Base-by-base conservation (phyloP, 92 coral and sea anemone species). In the Parazoanthus darwini region DNA sequence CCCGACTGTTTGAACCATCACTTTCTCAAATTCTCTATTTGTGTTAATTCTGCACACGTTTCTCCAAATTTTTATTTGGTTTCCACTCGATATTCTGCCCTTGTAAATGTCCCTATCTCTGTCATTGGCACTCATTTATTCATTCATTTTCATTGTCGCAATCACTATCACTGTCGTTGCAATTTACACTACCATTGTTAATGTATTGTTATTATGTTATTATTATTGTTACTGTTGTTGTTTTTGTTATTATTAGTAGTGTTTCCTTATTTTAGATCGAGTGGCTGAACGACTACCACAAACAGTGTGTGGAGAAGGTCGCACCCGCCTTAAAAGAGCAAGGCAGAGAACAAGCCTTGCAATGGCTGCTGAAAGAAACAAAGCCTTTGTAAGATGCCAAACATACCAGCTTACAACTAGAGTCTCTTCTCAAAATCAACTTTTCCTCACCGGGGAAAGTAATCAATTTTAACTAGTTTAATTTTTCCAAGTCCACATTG, bases 251-350 rank as follows among this genome's bases (percentile, higher is more conserved):
- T 58, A n/a, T 20, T 58, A 1, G 26, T 82, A 25, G 10, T 58
- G 22, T 87, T 16, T 29, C 33, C 33, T 29, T 29, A 29, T 29
- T 51, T 16, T 58, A 90, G 92, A 87, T 90, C 29, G 89, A 86
- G 7, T 90, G 92, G 92, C 51, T 90, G 36, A 87, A 90, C 78
- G 85, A 65, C 2, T 90, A 90, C 80, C 92, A 90, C 77, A 81
- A 42, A 6, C 68, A 90, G 59, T 90, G 92, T 76, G 26, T 90
- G 78, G 77, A 87, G 39, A 43, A 77, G 10, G 82, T 90, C 6
- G 83, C 90, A 20, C 92, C 92, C 8, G 88, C 54, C 26, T 42
- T 90, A 35, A 81, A 39, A 81, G 81, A 90, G 46, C 92, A 90
- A 48, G 92, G 88, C 75, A 87, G 82, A 39, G 86, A 82, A 75